phyloP scores from a whole-genome alignment of 2,797 vertebrate genomes.

The Acanthurus leucopareius region DNA sequence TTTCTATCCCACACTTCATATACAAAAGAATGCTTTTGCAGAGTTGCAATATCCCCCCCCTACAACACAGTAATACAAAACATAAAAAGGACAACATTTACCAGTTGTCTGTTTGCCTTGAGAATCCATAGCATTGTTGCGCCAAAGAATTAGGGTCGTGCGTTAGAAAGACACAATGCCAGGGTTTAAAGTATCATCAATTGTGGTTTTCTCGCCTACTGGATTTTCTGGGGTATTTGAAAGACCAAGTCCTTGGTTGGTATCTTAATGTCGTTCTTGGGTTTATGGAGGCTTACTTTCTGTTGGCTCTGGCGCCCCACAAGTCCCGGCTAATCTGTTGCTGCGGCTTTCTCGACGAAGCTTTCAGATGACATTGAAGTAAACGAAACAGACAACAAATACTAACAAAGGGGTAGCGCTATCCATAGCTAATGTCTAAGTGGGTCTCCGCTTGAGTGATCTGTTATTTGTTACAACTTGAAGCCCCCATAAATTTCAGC shows the following conservation, averaged over 20 bases:
- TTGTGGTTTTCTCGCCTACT: conserved; percentile 54
- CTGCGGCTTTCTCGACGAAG: conserved; percentile 65
- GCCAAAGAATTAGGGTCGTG: conserved; percentile 45
- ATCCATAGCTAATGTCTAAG: conserved; percentile 60
- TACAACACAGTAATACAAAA: conserved; percentile 28
- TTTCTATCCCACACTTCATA: background rate
- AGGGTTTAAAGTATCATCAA: conserved; percentile 58
- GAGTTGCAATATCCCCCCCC: conserved; percentile 12
- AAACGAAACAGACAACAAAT: conserved; percentile 77
- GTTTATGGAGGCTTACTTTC: conserved; percentile 77
- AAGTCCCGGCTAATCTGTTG: conserved; percentile 72
- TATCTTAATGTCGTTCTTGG: conserved; percentile 71
- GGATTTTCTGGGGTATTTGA: conserved; percentile 68
- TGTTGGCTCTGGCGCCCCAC: conserved; percentile 67
- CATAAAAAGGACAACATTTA: conserved; percentile 49
- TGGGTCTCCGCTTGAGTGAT: conserved; percentile 46
- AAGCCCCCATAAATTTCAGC: conserved; percentile 50
- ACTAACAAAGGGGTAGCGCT: conserved; percentile 67
- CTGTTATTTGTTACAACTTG: conserved; percentile 64
- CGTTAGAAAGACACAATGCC: conserved; percentile 59
- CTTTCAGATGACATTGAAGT: conserved; percentile 72
- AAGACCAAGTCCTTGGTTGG: conserved; percentile 75
- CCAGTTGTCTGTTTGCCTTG: conserved; percentile 40
- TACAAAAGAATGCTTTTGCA: conserved; percentile 1
- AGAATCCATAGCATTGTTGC: conserved; percentile 56